Evolutionary conservation across 2,113 vertebrate species (phyloP), one percentile per base, ranked within the genome.

Genomic region (Microcebus ravelobensis): DNA sequence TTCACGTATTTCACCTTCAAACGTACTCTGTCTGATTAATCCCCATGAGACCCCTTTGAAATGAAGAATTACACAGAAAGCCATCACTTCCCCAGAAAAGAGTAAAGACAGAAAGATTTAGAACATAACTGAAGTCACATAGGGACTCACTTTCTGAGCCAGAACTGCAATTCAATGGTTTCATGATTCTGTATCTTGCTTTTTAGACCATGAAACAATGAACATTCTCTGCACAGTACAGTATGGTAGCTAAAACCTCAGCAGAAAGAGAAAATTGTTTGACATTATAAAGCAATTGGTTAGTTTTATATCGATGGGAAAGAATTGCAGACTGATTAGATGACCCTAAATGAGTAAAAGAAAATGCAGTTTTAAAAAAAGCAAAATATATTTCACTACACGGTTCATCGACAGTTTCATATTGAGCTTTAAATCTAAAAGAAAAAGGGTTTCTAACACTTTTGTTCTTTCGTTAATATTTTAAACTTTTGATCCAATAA

Each of bases 1-100:
- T 85, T 94, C 73, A 81, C n/a, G 87, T 39, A 87, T 67, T 87
- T 81, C n/a, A 68, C 59, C 74, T 92, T 96, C 83, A 90, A 50
- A 77, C 18, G 55, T 36, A 20, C 7, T 48, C 27, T 67, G 39
- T 95, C 29, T 84, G 50, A 91, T 59, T 79, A 67, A 94, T 87
- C 42, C 34, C 92, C 67, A 36, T 5, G 17, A 94, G 82, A 61
- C 7, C 18, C 10, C 79, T 80, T 52, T 91, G 86, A 93, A 84
- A 85, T 85, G 59, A 91, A 61, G 15, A 79, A 73, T 61, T 76
- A 68, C 27, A 52, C 0, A 1, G 36, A 42, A 11, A 71, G 39
- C 27, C 42, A 59, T 88, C 27, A 29, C 6, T 94, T 77, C 57
- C 18, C n/a, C 34, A 65, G 68, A 36, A 82, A 80, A 80, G 23